phyloP scores from a whole-genome alignment of 2,113 vertebrate species.

The Ailuropoda melanoleuca region DNA sequence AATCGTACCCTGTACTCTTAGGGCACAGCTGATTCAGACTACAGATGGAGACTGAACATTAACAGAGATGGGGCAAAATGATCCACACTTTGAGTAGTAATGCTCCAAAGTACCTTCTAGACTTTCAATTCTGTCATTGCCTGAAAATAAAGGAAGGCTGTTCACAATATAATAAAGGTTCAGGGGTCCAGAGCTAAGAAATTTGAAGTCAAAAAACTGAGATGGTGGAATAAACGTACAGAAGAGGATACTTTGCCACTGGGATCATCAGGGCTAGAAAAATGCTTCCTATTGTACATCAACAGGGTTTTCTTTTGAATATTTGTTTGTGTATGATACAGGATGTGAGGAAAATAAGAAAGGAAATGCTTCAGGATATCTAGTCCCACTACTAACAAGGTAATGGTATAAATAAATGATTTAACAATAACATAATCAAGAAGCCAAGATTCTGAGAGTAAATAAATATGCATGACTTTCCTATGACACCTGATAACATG shows the following conservation, averaged over 20 bases:
- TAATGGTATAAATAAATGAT: conserved; percentile 49
- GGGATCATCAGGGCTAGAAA: background rate
- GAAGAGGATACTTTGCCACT: background rate
- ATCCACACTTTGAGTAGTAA: background rate
- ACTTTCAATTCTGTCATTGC: background rate
- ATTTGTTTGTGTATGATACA: background rate
- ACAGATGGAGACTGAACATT: background rate
- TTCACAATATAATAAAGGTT: background rate
- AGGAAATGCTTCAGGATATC: background rate
- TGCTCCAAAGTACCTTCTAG: background rate
- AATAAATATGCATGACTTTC: conserved; percentile 29
- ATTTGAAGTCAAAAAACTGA: background rate
- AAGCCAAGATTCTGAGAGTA: conserved; percentile 34
- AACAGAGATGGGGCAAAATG: background rate
- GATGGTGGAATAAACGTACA: background rate
- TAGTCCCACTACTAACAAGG: conserved; percentile 22
- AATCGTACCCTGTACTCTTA: background rate
- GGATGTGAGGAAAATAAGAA: background rate
- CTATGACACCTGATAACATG: background rate
- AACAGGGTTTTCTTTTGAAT: background rate
- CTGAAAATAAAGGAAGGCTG: background rate
- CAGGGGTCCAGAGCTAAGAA: background rate
- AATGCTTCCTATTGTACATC: background rate
- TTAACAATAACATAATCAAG: conserved; percentile 37
- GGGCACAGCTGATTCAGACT: background rate